These are phyloP conservation scores for Philotrypesis tridentata DNA, from an alignment of 1,140 invertebrate species.

Conservation along the genomic window DNA sequence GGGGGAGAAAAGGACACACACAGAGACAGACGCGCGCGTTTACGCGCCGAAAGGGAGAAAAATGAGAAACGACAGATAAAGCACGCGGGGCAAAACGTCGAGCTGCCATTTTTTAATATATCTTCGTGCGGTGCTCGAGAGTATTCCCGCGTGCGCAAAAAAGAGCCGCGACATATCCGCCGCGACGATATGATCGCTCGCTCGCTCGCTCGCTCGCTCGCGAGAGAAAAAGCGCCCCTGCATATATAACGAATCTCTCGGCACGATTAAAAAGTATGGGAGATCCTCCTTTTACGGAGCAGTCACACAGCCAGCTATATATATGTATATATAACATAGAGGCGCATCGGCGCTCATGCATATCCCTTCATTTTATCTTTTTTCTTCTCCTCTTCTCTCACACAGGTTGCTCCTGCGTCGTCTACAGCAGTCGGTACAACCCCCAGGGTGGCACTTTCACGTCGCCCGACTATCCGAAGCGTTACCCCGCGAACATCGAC, in stretches of 20 bases:
- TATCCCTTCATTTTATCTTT: not conserved
- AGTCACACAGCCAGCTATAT: too few species aligned
- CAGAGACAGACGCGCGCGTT: not conserved
- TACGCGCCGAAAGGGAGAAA: not conserved
- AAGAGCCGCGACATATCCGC: not conserved
- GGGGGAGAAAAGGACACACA: not conserved
- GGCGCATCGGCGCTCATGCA: not conserved
- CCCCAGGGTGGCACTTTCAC: slow-evolving; percentile 87
- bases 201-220: too few species aligned
- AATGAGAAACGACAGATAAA: slow-evolving; percentile 5
- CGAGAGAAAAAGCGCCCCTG: too few species aligned
- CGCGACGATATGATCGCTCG: not conserved
- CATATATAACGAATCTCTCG: not conserved
- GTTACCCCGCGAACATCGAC: slow-evolving; percentile 83
- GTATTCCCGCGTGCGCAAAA: not conserved
- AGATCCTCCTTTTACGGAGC: not conserved
- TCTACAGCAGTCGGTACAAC: slow-evolving; percentile 85
- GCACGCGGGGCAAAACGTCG: not conserved
- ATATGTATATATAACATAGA: too few species aligned
- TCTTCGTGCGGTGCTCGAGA: not conserved
- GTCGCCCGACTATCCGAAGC: slow-evolving; percentile 86
- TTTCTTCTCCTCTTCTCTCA: slow-evolving; percentile 54
- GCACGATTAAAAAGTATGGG: not conserved
- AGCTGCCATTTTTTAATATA: slow-evolving; percentile 20
- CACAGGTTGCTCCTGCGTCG: slow-evolving; percentile 88